A percentile compares a stretch with the other conserved stretches of the same genome.
These are phyloP conservation scores for Arctocebus calabarensis DNA, from an alignment of 2,797 vertebrate genomes.

Conservation along the genomic window DNA sequence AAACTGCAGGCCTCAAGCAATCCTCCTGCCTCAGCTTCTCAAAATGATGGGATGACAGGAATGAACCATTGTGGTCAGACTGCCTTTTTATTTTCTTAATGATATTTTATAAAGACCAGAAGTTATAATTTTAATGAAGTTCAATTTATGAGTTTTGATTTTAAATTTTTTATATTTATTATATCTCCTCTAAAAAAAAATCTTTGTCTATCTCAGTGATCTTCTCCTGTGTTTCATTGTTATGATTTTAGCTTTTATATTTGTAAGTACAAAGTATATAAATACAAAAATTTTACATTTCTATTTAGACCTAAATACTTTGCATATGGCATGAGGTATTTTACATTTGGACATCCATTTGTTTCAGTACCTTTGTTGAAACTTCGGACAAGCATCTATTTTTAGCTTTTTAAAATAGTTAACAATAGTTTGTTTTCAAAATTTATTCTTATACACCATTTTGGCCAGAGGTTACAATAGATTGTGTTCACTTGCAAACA, in stretches of 20 bases:
- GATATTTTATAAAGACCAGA: neutral
- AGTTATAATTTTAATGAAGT: constrained; percentile 18
- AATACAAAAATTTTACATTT: constrained; percentile 35
- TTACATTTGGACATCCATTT: neutral
- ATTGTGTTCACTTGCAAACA: constrained; percentile 34
- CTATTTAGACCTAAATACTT: constrained; percentile 19
- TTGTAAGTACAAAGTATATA: neutral
- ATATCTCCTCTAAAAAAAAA: neutral
- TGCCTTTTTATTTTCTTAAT: constrained; percentile 25
- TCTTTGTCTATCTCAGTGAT: neutral
- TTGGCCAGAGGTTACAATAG: neutral
- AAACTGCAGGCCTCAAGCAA: neutral
- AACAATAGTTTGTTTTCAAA: neutral
- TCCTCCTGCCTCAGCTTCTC: neutral
- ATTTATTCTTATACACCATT: constrained; percentile 30
- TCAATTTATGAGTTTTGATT: neutral
- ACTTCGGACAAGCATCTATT: neutral
- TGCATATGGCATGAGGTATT: neutral
- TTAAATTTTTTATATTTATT: constrained; percentile 36
- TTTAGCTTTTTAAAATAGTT: constrained; percentile 41
- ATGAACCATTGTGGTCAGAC: neutral
- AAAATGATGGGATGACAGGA: neutral
- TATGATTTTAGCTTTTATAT: constrained; percentile 10
- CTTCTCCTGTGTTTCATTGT: neutral
- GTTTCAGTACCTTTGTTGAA: neutral